Evolutionary conservation across 2,888 invertebrate genomes (phyloP), one percentile per base, ranked within the genome.

Genomic region (Sinhomidia bicolor): DNA sequence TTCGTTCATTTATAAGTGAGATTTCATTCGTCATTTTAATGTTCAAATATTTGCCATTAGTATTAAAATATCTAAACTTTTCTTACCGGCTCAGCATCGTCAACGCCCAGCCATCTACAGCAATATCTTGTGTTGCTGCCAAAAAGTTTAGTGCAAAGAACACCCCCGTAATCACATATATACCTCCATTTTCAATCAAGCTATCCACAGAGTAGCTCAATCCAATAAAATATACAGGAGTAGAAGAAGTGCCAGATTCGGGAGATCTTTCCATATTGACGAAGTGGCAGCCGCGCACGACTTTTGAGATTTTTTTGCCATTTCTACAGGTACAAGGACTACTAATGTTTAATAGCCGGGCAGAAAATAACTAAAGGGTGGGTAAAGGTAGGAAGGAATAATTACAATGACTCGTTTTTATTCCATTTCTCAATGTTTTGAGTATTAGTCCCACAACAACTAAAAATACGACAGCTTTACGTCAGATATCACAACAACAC

Each of bases 91-190:
- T 97, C 1, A 99, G 94, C 98, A 99, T 99, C 0, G 99, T 99
- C 12, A 99, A 94, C 0, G 99, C 99, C 99, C 99, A 99, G 26
- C 99, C 99, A 94, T 99, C 99, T 0, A 99, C 99, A 17, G 99
- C 99, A 93, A 99, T 99, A 94, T 99, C 99, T 94, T 99, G 99
- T 0, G 99, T 99, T 1, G 99, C 99, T 5, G 99, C 99, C 92
- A 99, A 94, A 93, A 99, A 99, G 93, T 99, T 99, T 2, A 99
- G 94, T 84, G 96, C 94, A 93, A 99, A 97, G 94, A 99, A 99
- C 88, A 98, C 95, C 14, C 95, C 93, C 0, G 99, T 99, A 97
- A 97, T 36, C 94, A 68, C 6, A 57, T 88, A 71, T 47, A 93
- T 3, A 2, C 85, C 80, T 51, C 93, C 94, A 62, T 95, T 95